phyloP scores from a whole-genome alignment of 2,888 invertebrate genomes.

The Caenorhabditis sp. region DNA sequence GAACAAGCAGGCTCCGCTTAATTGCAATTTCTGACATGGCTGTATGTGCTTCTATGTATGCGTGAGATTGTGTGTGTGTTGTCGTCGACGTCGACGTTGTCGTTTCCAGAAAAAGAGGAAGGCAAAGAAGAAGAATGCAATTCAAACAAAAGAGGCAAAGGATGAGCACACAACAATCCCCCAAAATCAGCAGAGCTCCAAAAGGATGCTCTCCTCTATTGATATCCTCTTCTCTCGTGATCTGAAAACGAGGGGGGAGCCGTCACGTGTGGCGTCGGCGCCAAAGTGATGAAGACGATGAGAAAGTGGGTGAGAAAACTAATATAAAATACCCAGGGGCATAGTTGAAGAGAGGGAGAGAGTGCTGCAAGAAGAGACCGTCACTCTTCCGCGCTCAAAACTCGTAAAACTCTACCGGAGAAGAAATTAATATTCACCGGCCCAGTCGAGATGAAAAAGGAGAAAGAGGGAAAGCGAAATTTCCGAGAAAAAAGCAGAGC shows the following conservation, averaged over 20 bases:
- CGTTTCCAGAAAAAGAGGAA: slow-evolving; percentile 21
- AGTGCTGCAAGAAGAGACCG: neutral
- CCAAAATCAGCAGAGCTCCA: slow-evolving; percentile 20
- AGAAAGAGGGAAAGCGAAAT: slow-evolving; percentile 16
- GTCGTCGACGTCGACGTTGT: no score
- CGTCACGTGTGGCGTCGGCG: neutral
- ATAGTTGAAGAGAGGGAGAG: slow-evolving; percentile 21
- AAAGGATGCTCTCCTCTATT: slow-evolving; percentile 9
- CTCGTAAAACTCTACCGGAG: slow-evolving; percentile 7
- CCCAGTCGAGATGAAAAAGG: neutral
- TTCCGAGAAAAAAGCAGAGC: no score
- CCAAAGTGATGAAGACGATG: slow-evolving; percentile 9
- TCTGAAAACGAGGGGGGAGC: neutral
- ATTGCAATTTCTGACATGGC: slow-evolving; percentile 56
- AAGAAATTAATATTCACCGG: slow-evolving; percentile 1
- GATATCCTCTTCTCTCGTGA: slow-evolving; percentile 5
- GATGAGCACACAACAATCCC: slow-evolving; percentile 37
- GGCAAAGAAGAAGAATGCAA: neutral
- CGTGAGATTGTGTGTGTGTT: slow-evolving; percentile 23
- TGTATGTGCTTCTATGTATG: no score
- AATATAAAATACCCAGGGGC: slow-evolving; percentile 45
- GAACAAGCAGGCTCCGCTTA: slow-evolving; percentile 20
- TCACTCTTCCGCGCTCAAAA: slow-evolving; percentile 2
- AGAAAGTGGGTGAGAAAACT: slow-evolving; percentile 22
- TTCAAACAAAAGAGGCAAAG: slow-evolving; percentile 28